Base-by-base conservation (phyloP, 2,797 vertebrate species). In the Bovichtus diacanthus region DNA sequence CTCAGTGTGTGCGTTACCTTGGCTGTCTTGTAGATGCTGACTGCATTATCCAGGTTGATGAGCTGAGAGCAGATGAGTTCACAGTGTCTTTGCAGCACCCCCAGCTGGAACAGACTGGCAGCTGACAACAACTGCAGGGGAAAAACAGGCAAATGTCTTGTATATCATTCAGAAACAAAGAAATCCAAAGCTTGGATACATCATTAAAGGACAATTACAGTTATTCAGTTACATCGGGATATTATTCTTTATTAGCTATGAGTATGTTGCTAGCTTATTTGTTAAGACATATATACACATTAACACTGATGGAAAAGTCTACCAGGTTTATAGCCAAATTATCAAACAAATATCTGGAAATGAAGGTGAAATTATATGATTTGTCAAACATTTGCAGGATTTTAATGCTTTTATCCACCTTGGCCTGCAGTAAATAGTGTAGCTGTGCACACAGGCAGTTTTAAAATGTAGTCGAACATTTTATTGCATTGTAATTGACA, bases 91-190 rank as follows among this genome's bases (percentile, higher is more conserved):
- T 99, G 98, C 50, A 99, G 94, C 56, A 96, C 95, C 0, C 95
- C 94, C 86, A 99, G 91, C 90, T 98, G 97, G 90, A 99, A 99
- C n/a, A 96, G 88, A 91, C 96, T 96, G 59, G 98, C 97, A 4
- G 96, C 96, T 0, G 97, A 96, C 86, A 99, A 68, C 84, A 99
- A 93, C 98, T 99, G 65, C 29, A 88, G 18, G 51, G 11, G 44
- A 65, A 69, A 66, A 9, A 54, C 5, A 58, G 49, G 34, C n/a
- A 58, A 16, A 51, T 27, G 41, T 19, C 0, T 55, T 39, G 60
- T 5, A 3, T 23, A 12, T 25, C 15, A 38, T n/a, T 58, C 9
- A 43, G 10, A 15, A 31, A 50, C 13, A 64, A 11, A 38, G 1
- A 58, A 3, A 31, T 34, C 2, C 25, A 49, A 31, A 25, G 21